Percentiles rank a stretch among this genome's conserved stretches.
phyloP scores from a whole-genome alignment of 2,888 invertebrate genomes.

The Caenorhabditis sp. region DNA sequence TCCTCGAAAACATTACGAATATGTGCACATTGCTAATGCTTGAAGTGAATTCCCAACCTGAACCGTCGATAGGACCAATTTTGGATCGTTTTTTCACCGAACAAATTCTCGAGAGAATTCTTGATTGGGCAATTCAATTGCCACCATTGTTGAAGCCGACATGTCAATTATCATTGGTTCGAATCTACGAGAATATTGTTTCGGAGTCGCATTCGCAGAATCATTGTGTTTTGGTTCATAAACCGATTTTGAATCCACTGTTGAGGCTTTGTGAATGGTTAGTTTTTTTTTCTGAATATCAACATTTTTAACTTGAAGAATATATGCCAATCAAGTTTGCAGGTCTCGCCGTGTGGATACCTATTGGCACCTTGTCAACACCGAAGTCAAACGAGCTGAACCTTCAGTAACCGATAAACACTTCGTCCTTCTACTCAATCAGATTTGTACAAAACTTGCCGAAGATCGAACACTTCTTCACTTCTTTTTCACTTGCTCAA shows the following conservation, averaged over 20 bases:
- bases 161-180: constrained; percentile 52
- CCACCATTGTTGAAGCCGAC: constrained; percentile 50
- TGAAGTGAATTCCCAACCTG: constrained; percentile 67
- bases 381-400: background rate
- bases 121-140: constrained; percentile 61
- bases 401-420: constrained; percentile 57
- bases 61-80: constrained; percentile 67
- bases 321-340: too few species aligned
- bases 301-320: too few species aligned
- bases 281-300: background rate
- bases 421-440: constrained; percentile 68
- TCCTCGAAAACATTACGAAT: constrained; percentile 49
- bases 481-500: constrained; percentile 65
- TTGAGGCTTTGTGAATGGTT: constrained; percentile 77
- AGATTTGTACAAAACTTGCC: constrained; percentile 63
- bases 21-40: constrained; percentile 65
- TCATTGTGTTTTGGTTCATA: constrained; percentile 81
- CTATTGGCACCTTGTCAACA: background rate
- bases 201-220: constrained; percentile 51
- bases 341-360: constrained; percentile 2
- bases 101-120: constrained; percentile 57
- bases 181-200: constrained; percentile 37
- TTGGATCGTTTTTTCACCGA: constrained; percentile 66
- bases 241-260: constrained; percentile 86
- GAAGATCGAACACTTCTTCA: constrained; percentile 65